phyloP scores from a whole-genome alignment of 2,797 vertebrate species.

The Pagetopsis macropterus region DNA sequence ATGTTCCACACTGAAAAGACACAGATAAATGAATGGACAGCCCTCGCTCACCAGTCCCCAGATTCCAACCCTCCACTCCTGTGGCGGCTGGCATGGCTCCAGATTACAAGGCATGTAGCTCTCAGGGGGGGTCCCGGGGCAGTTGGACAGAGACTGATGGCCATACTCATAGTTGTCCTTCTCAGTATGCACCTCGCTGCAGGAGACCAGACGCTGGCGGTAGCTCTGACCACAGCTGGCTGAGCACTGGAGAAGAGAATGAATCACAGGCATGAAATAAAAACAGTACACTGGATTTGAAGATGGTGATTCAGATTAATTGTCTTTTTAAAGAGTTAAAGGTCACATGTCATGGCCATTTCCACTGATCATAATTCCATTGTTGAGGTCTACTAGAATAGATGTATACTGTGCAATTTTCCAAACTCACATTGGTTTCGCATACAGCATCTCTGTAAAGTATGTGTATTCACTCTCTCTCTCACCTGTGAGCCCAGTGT shows the following conservation, averaged over 20 bases:
- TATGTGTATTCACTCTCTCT: no score
- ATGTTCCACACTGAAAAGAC: background rate
- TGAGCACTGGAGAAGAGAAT: slow-evolving; percentile 86
- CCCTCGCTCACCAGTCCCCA: slow-evolving; percentile 90
- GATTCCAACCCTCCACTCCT: slow-evolving; percentile 91
- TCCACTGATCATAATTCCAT: no score
- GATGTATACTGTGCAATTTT: no score
- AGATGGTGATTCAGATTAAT: slow-evolving; percentile 15
- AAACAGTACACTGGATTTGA: slow-evolving; percentile 5
- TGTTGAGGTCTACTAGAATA: no score
- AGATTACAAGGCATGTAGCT: slow-evolving; percentile 88
- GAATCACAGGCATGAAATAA: slow-evolving; percentile 43
- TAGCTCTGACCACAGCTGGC: slow-evolving; percentile 94
- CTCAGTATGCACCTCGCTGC: slow-evolving; percentile 93
- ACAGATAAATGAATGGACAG: slow-evolving; percentile 19
- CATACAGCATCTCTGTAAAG: no score
- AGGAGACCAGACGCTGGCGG: slow-evolving; percentile 92
- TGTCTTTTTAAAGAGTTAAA: background rate
- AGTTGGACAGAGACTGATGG: slow-evolving; percentile 89
- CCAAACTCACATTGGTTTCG: no score
- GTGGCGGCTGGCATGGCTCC: slow-evolving; percentile 81
- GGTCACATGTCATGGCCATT: no score
- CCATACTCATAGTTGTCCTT: slow-evolving; percentile 94
- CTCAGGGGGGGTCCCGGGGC: slow-evolving; percentile 89
- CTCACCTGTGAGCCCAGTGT: no score